Percentiles rank a stretch among this genome's conserved stretches.
Conservation (phyloP, 1,140 invertebrate species). For the Drosophila sp. region DNA sequence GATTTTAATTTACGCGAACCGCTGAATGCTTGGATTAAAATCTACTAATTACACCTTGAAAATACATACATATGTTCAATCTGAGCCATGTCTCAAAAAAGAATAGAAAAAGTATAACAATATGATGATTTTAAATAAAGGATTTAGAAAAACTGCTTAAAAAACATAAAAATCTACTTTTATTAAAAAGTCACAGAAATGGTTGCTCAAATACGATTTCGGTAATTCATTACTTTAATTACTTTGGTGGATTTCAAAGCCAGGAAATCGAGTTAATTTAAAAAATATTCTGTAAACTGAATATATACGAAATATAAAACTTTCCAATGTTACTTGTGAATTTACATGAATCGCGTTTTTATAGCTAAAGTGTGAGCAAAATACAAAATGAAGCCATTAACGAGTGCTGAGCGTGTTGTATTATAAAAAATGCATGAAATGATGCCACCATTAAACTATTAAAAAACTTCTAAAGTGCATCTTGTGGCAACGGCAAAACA, state of each 20-base stretch:
- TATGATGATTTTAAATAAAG: too few species aligned
- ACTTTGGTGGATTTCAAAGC: too few species aligned
- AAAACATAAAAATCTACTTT: too few species aligned
- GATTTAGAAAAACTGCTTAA: too few species aligned
- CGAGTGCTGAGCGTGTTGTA: slow-evolving; percentile 3
- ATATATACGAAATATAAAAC: not conserved
- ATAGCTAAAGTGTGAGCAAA: not conserved
- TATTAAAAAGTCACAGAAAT: too few species aligned
- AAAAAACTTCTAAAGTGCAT: slow-evolving; percentile 65
- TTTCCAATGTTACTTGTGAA: not conserved
- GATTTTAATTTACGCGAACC: slow-evolving; percentile 59
- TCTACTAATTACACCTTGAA: slow-evolving; percentile 4
- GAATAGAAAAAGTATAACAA: not conserved
- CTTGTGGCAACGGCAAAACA: slow-evolving; percentile 27
- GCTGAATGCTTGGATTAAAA: not conserved
- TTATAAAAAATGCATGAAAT: slow-evolving; percentile 57
- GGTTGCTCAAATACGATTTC: too few species aligned
- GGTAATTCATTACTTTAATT: too few species aligned
- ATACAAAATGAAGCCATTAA: slow-evolving; percentile 33
- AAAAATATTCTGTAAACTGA: not conserved
- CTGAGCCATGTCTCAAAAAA: too few species aligned
- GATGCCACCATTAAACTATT: slow-evolving; percentile 70
- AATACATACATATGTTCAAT: not conserved
- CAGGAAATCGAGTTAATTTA: too few species aligned
- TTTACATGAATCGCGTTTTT: not conserved